phyloP scores from a whole-genome alignment of 2,797 vertebrate genomes.

The Poliocrania exsul region DNA sequence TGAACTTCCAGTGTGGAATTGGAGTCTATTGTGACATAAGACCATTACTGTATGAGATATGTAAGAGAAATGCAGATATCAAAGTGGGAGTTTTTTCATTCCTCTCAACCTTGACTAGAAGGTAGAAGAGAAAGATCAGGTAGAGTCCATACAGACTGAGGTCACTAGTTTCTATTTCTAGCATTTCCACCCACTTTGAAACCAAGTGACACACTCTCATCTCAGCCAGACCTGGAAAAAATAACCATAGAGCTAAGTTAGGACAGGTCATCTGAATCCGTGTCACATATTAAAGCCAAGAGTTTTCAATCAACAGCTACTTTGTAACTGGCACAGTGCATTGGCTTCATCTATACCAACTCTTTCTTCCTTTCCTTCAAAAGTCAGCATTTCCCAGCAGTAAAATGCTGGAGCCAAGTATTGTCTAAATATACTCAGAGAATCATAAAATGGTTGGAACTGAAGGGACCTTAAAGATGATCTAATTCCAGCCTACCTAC shows the following conservation, averaged over 20 bases:
- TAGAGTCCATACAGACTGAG: neutral
- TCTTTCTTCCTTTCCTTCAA: constrained; percentile 12
- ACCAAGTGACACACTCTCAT: neutral
- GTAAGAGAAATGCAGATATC: neutral
- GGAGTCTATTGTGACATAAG: neutral
- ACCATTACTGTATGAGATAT: neutral
- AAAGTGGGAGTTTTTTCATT: neutral
- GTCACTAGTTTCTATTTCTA: neutral
- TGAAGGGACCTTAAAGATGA: neutral
- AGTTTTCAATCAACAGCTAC: neutral
- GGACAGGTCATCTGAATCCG: neutral
- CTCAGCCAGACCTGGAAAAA: neutral
- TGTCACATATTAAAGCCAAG: neutral
- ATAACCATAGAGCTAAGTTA: neutral
- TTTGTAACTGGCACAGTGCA: neutral
- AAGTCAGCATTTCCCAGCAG: neutral
- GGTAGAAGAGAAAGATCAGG: neutral
- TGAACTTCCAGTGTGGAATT: neutral
- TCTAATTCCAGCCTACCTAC: neutral
- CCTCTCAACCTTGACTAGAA: neutral
- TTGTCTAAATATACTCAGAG: neutral
- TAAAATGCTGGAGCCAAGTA: neutral
- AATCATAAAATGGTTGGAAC: neutral
- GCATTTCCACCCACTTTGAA: neutral
- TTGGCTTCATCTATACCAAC: neutral